Conservation (phyloP, 2,797 vertebrate genomes). For the Microcaecilia unicolor region DNA sequence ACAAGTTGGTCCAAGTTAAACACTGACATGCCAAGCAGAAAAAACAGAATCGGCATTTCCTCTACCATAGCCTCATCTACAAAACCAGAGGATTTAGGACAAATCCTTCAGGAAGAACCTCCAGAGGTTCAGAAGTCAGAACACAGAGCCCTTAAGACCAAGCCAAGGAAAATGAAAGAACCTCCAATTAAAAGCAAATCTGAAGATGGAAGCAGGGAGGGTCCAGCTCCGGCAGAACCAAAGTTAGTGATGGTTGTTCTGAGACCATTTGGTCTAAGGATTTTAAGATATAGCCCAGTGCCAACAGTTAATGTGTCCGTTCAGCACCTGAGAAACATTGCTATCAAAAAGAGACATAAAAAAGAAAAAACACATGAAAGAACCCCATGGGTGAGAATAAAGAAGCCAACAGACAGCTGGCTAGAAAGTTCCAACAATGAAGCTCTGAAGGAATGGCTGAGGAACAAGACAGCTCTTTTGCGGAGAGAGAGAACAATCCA, state of each 20-base stretch:
- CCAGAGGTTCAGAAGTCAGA: too few species aligned
- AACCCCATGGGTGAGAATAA: too few species aligned
- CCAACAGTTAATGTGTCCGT: neutral
- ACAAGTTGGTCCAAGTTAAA: rapidly evolving
- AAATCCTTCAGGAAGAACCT: neutral
- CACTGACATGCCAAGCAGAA: rapidly evolving
- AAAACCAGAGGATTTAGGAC: neutral
- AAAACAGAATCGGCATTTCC: neutral
- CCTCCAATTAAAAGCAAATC: neutral
- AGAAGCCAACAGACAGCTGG: neutral
- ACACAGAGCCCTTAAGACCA: too few species aligned
- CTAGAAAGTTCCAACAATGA: neutral
- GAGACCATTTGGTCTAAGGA: neutral
- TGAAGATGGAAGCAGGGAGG: rapidly evolving
- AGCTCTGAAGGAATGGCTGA: neutral
- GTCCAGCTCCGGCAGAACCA: neutral
- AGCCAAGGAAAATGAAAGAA: neutral
- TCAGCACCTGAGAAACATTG: neutral
- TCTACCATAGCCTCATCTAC: neutral
- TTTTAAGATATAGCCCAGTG: neutral
- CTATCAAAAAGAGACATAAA: neutral
- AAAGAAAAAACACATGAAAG: neutral
- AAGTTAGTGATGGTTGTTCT: too few species aligned
- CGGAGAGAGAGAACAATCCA: neutral
- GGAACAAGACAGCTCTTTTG: neutral